Conservation (phyloP, 1,140 invertebrate species). For the Drosophila nigromelanica region DNA sequence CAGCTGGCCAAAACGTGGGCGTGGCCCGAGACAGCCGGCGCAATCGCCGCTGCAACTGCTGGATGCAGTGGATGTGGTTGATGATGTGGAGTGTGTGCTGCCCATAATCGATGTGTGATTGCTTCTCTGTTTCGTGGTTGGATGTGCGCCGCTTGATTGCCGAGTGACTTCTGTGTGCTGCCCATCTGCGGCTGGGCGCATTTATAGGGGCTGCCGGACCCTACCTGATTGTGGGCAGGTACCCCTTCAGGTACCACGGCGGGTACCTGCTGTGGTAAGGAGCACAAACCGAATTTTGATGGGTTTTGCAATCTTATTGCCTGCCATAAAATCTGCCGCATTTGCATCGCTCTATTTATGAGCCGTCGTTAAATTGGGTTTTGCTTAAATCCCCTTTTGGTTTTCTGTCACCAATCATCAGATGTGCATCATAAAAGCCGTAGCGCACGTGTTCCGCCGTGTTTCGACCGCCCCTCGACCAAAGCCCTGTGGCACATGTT, state of each 20-base stretch:
- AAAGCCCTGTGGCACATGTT: constrained; percentile 1
- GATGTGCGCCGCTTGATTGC: constrained; percentile 8
- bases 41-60: constrained; percentile 8
- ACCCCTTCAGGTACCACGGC: background rate
- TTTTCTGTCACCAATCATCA: constrained; percentile 1
- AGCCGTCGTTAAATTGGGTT: constrained; percentile 16
- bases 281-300: too few species aligned
- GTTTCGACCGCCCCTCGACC: background rate
- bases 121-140: background rate
- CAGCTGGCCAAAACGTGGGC: constrained; percentile 26
- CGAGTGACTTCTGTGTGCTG: constrained; percentile 6
- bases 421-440: background rate
- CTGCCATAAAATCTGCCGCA: constrained; percentile 9
- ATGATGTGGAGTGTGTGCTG: constrained; percentile 24
- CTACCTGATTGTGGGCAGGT: constrained; percentile 1
- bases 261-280: background rate
- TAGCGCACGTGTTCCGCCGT: constrained; percentile 15
- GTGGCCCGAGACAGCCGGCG: constrained; percentile 23
- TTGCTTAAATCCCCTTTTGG: constrained; percentile 12
- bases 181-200: background rate
- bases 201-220: constrained; percentile 7
- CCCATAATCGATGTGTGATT: constrained; percentile 34
- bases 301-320: constrained; percentile 18
- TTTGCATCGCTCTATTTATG: constrained; percentile 13
- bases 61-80: background rate